Evolutionary conservation across 1,140 invertebrate genomes (phyloP), one percentile per base, ranked within the genome.

Genomic region (Aethina tumida): DNA sequence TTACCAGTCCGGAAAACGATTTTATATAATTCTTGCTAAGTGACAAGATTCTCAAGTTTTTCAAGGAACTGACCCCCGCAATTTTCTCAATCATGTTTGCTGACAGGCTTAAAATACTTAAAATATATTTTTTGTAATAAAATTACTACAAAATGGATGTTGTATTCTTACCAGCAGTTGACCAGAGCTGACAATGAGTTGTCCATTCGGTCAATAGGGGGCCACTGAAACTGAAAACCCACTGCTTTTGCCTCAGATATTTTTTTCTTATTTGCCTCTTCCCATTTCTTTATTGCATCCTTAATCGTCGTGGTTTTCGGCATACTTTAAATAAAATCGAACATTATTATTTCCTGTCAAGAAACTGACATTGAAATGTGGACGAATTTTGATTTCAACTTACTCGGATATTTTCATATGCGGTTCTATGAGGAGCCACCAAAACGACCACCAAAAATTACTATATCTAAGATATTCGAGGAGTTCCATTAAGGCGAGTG

Each of bases 231-330:
- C 21, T 22, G 21, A 6, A 6, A 22, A 7, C n/a, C 21, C 21
- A 22, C 21, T 7, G n/a, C 21, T 22, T 22, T n/a, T n/a, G 21
- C 21, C 21, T 22, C 21, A 7, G 21, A 6, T 6, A 7, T 75
- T 26, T 29, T 74, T 37, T 73, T 74, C 44, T 65, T 66, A 5
- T 67, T 69, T 53, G 81, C 79, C 27, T 92, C 86, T 60, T 94
- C 88, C 78, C 81, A 86, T 48, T 64, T 66, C 49, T 78, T 74
- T 29, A 86, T 69, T 0, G 81, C 81, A 45, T 86, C 81, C 64
- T 84, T 84, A 30, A 82, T 76, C 6, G 70, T 74, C 16, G 78
- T 80, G 15, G 79, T 69, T 60, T 81, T 82, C 4, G 66, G 60
- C 64, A 66, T 67, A n/a, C n/a, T n/a, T n/a, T n/a, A n/a, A n/a